A percentile compares a stretch with the other conserved stretches of the same genome.
Conservation (phyloP, 2,888 invertebrate species). For the Gastracanthus pulcherrimus region DNA sequence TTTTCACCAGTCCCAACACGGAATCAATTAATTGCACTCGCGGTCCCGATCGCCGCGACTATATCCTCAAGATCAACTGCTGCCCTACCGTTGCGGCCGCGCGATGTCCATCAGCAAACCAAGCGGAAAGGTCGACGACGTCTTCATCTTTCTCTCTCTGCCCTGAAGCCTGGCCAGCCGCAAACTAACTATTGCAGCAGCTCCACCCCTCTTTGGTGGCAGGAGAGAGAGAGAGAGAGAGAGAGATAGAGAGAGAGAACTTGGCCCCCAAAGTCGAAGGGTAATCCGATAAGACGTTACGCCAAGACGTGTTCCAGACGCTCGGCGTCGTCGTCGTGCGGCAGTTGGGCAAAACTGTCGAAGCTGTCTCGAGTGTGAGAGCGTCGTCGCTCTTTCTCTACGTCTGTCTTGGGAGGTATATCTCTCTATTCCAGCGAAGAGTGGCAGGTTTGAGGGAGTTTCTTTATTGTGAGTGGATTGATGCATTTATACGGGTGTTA, state of each 20-base stretch:
- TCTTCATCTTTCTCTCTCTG: neutral
- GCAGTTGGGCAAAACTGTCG: constrained; percentile 61
- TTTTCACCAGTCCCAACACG: neutral
- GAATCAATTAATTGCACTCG: constrained; percentile 54
- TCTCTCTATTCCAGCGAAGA: neutral
- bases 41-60: neutral
- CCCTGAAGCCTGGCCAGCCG: constrained; percentile 58
- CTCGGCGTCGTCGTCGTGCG: constrained; percentile 56
- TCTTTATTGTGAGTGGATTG: neutral
- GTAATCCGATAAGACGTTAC: constrained; percentile 66
- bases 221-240: too few relatives aligned
- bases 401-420: neutral
- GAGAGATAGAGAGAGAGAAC: constrained; percentile 50
- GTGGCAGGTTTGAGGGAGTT: too few relatives aligned
- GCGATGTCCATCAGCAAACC: constrained; percentile 54
- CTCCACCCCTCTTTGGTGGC: too few relatives aligned
- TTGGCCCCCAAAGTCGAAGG: constrained; percentile 59
- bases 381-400: constrained; percentile 22
- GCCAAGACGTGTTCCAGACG: constrained; percentile 66
- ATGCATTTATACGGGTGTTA: neutral
- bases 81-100: neutral
- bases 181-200: constrained; percentile 70
- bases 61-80: too few relatives aligned
- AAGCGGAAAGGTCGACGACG: constrained; percentile 56
- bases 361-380: constrained; percentile 34